Evolutionary conservation across 2,888 invertebrate species (phyloP).

Genomic region (Lissonota sp.): DNA sequence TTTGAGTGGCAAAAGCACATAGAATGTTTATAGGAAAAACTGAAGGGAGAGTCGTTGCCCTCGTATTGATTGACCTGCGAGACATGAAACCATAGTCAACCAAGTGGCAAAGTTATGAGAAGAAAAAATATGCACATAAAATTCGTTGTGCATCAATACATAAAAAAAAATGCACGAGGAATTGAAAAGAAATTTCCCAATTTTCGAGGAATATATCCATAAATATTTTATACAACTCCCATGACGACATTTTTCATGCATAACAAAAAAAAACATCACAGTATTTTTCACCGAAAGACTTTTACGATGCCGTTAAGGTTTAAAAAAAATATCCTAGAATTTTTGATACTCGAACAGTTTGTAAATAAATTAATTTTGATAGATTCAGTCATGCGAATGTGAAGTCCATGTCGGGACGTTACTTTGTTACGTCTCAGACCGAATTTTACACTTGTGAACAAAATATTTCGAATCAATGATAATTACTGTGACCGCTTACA

Average conservation of each 20-base stretch:
- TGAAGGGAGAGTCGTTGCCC: conserved; percentile 25
- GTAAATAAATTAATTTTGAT: conserved; percentile 11
- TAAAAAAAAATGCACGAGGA: neutral
- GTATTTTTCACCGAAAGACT: too few species aligned
- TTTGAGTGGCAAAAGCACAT: conserved; percentile 25
- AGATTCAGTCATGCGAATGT: neutral
- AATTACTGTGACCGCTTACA: too few species aligned
- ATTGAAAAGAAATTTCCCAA: neutral
- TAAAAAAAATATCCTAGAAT: neutral
- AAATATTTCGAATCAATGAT: too few species aligned
- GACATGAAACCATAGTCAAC: conserved; percentile 25
- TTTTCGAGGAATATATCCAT: too few species aligned
- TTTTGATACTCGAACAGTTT: conserved; percentile 1
- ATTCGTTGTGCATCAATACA: neutral
- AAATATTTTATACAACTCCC: too few species aligned
- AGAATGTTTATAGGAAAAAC: conserved; percentile 33
- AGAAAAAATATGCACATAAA: neutral
- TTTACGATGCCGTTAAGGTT: too few species aligned
- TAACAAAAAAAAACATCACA: too few species aligned
- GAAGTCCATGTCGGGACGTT: too few species aligned
- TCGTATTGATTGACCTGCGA: conserved; percentile 36
- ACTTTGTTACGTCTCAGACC: too few species aligned
- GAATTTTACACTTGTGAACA: too few species aligned
- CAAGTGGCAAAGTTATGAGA: conserved; percentile 23
- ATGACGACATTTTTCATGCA: too few species aligned